Conservation (phyloP, 2,888 invertebrate species). For the Xiphydria camelus region DNA sequence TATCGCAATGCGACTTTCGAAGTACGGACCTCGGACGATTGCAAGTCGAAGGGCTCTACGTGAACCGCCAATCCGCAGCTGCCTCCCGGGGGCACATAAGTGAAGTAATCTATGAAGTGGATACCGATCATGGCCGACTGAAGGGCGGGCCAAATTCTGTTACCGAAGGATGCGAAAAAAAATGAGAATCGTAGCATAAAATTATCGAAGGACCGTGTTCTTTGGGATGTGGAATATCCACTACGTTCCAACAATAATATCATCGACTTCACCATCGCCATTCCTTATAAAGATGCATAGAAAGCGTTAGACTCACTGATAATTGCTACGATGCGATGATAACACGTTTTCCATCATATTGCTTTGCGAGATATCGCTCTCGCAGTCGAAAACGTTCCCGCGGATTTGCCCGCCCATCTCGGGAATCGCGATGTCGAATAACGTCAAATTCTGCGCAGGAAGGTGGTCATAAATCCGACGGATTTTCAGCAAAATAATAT, state of each 20-base stretch:
- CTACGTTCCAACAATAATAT: no score
- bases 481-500: no score
- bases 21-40: conserved; percentile 41
- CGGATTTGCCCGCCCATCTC: conserved; percentile 47
- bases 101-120: conserved; percentile 50
- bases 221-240: no score
- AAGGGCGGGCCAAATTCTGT: conserved; percentile 45
- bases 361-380: conserved; percentile 35
- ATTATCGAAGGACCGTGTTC: no score
- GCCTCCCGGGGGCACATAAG: conserved; percentile 49
- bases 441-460: no score
- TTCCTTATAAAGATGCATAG: no score
- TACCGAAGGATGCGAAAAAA: neutral
- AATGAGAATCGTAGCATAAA: no score
- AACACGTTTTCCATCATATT: conserved; percentile 42
- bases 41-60: conserved; percentile 39
- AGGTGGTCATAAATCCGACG: no score
- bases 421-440: conserved; percentile 39
- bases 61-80: conserved; percentile 49
- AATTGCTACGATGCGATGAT: conserved; percentile 48
- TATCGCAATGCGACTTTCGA: no score
- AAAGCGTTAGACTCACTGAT: conserved; percentile 37
- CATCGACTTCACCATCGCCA: no score
- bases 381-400: conserved; percentile 47
- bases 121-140: conserved; percentile 41